phyloP scores from a whole-genome alignment of 92 coral and sea anemone genomes.

The Umimayanthus chanpuru region DNA sequence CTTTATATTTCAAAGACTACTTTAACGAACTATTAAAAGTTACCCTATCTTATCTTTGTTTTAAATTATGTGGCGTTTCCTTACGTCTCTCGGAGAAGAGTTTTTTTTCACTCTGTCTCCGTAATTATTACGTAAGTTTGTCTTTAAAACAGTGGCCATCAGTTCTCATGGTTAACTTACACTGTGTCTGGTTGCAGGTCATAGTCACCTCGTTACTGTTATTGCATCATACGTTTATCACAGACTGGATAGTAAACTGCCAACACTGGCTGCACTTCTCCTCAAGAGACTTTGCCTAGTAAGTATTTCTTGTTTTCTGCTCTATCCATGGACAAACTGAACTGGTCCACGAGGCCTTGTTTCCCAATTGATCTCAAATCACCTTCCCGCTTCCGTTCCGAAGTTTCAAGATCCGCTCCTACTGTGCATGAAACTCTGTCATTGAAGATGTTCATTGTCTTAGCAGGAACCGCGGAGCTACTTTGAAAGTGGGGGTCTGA shows the following conservation, averaged over 20 bases:
- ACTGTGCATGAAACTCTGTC: not conserved
- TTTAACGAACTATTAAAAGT: not conserved
- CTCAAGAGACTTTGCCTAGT: slow-evolving; percentile 90
- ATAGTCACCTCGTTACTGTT: slow-evolving; percentile 84
- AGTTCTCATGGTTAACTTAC: not conserved
- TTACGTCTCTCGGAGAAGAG: not conserved
- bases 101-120: not conserved
- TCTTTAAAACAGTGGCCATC: not conserved
- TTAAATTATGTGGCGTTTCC: too few relatives aligned
- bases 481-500: too few relatives aligned
- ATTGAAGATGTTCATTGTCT: not conserved
- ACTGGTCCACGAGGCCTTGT: too few relatives aligned
- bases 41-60: not conserved
- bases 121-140: not conserved
- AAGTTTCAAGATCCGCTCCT: too few relatives aligned
- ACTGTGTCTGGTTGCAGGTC: slow-evolving; percentile 58
- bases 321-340: not conserved
- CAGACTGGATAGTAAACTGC: slow-evolving; percentile 85
- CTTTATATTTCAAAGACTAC: too few relatives aligned
- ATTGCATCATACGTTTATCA: slow-evolving; percentile 88
- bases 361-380: too few relatives aligned
- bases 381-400: too few relatives aligned
- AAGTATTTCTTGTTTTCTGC: slow-evolving; percentile 27
- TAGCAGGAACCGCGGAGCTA: too few relatives aligned
- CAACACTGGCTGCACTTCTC: slow-evolving; percentile 84